phyloP scores from a whole-genome alignment of 2,113 vertebrate species.

The Anolis sagrei region DNA sequence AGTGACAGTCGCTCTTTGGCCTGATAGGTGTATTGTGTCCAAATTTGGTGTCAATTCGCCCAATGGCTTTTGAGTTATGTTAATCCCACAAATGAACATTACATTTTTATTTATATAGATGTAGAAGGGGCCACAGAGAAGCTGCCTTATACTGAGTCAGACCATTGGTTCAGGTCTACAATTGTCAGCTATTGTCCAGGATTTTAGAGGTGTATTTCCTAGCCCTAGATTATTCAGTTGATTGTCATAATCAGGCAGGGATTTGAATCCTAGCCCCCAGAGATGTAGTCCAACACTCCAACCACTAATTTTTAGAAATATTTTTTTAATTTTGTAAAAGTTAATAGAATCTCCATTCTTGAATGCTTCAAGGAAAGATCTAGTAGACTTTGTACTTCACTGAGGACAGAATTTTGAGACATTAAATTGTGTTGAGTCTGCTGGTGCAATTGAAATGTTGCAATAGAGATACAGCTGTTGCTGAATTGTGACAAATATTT shows the following conservation, averaged over 20 bases:
- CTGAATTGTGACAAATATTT: not conserved
- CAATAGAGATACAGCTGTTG: not conserved
- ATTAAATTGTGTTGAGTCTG: not conserved
- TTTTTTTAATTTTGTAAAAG: not conserved
- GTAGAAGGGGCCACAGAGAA: too few relatives aligned
- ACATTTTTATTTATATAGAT: too few relatives aligned
- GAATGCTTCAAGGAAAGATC: not conserved
- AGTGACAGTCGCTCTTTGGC: too few relatives aligned
- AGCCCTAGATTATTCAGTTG: not conserved
- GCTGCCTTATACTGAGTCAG: not conserved
- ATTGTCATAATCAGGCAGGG: too few relatives aligned
- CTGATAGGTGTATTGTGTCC: too few relatives aligned
- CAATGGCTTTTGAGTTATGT: too few relatives aligned
- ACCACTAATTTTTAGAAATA: not conserved
- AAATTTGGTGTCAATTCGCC: too few relatives aligned
- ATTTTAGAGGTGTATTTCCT: not conserved
- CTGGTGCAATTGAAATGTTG: not conserved
- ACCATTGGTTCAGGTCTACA: not conserved
- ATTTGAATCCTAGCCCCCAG: too few relatives aligned
- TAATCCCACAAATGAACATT: too few relatives aligned
- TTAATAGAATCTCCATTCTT: not conserved
- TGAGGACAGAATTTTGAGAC: too few relatives aligned
- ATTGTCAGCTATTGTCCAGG: not conserved
- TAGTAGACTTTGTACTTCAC: not conserved
- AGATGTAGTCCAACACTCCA: too few relatives aligned